Evolutionary conservation across 1,140 invertebrate genomes (phyloP).

Genomic region (Alviniconcha marisindica): DNA sequence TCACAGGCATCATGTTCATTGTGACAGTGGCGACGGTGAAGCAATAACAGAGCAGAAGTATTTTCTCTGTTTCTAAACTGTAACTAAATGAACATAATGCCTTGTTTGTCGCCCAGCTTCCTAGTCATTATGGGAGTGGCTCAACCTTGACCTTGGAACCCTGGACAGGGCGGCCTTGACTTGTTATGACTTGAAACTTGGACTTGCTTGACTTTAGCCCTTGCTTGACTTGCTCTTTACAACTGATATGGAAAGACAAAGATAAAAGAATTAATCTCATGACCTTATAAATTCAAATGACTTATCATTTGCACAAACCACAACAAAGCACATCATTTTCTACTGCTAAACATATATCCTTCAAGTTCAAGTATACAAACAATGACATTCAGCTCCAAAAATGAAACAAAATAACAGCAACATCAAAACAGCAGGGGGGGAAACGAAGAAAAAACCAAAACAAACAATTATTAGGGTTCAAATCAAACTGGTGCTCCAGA

Average conservation of each 20-base stretch:
- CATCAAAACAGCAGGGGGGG: too few species aligned
- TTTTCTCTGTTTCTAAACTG: neutral
- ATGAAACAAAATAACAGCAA: too few species aligned
- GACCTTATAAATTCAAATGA: neutral
- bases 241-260: conserved; percentile 38
- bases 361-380: neutral
- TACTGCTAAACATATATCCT: neutral
- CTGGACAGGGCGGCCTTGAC: conserved; percentile 24
- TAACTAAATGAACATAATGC: neutral
- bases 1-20: conserved; percentile 2
- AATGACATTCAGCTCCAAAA: too few species aligned
- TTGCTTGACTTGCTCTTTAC: conserved; percentile 35
- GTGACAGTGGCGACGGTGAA: too few species aligned
- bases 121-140: neutral
- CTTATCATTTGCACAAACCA: neutral
- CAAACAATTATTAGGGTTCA: too few species aligned
- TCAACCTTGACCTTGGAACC: conserved; percentile 16
- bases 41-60: neutral
- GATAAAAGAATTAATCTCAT: conserved; percentile 23
- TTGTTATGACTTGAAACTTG: conserved; percentile 29
- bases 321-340: neutral
- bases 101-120: neutral
- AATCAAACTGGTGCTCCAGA: too few species aligned
- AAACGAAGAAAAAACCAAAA: too few species aligned
- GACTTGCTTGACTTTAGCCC: conserved; percentile 28